phyloP scores from a whole-genome alignment of 2,888 invertebrate genomes.

The Nesidiocoris tenuis region DNA sequence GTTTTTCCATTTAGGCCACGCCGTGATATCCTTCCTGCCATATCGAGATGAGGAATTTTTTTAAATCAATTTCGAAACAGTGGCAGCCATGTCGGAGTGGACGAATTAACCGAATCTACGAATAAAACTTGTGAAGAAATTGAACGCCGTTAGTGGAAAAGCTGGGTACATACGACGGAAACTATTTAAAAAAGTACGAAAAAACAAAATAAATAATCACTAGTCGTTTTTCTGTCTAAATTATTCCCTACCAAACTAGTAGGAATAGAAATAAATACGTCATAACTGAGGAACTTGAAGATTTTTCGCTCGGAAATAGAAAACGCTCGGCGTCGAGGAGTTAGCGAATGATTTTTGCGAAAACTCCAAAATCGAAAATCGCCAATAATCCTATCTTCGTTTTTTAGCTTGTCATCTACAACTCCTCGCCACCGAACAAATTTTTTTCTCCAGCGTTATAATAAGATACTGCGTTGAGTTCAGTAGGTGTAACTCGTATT shows the following conservation, averaged over 20 bases:
- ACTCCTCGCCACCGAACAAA: not conserved
- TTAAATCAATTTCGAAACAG: too few species aligned
- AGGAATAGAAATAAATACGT: constrained; percentile 20
- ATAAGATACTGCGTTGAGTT: not conserved
- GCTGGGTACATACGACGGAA: too few species aligned
- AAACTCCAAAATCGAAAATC: too few species aligned
- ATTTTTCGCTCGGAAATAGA: not conserved
- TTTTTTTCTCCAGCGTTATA: not conserved
- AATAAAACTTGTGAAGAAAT: too few species aligned
- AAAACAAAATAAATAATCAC: constrained; percentile 17
- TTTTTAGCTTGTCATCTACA: too few species aligned
- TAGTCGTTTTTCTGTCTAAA: not conserved
- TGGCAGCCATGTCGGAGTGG: too few species aligned
- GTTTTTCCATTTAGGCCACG: too few species aligned
- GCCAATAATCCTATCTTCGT: too few species aligned
- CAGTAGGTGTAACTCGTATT: not conserved
- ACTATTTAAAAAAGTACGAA: not conserved
- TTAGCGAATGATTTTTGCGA: not conserved
- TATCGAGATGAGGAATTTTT: too few species aligned
- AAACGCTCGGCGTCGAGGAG: not conserved
- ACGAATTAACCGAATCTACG: too few species aligned
- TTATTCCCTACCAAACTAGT: not conserved
- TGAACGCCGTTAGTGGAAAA: too few species aligned
- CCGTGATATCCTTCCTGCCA: too few species aligned
- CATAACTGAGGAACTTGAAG: constrained; percentile 20